These are phyloP conservation scores for Oscheius sp. DNA, from an alignment of 2,888 invertebrate genomes.

Conservation along the genomic window DNA sequence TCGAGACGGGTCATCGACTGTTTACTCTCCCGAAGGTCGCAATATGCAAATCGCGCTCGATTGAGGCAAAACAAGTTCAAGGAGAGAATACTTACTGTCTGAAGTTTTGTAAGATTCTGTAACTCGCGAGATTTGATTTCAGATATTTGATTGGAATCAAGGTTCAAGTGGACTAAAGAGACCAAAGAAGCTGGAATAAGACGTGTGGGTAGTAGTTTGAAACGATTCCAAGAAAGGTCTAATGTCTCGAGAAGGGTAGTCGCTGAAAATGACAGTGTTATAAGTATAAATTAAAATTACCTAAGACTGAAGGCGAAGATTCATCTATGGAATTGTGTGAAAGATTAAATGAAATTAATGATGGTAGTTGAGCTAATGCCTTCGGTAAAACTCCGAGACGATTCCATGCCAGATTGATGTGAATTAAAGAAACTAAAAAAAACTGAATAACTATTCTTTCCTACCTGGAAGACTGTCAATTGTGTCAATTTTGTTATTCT, in stretches of 20 bases:
- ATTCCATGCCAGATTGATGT: constrained; percentile 60
- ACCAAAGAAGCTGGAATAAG: constrained; percentile 37
- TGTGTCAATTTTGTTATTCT: constrained; percentile 38
- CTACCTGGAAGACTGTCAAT: constrained; percentile 40
- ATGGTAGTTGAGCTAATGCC: constrained; percentile 46
- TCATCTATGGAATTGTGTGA: constrained; percentile 50
- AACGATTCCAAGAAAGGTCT: constrained; percentile 37
- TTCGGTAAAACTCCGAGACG: constrained; percentile 50
- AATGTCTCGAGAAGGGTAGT: constrained; percentile 44
- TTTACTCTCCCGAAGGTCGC: constrained; percentile 11
- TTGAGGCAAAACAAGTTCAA: background rate
- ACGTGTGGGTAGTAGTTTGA: constrained; percentile 35
- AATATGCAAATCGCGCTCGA: constrained; percentile 11
- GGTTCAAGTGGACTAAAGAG: constrained; percentile 38
- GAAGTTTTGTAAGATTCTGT: constrained; percentile 55
- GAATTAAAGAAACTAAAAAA: constrained; percentile 50
- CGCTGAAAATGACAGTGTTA: constrained; percentile 26
- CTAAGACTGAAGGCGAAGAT: constrained; percentile 36
- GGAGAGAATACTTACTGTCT: constrained; percentile 52
- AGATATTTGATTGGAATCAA: constrained; percentile 49
- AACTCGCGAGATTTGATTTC: constrained; percentile 40
- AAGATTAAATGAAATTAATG: constrained; percentile 60
- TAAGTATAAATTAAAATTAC: constrained; percentile 14
- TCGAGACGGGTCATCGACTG: constrained; percentile 31
- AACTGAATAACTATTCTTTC: too few relatives aligned